Evolutionary conservation across 2,888 invertebrate genomes (phyloP).

Genomic region (Mimas tiliae): DNA sequence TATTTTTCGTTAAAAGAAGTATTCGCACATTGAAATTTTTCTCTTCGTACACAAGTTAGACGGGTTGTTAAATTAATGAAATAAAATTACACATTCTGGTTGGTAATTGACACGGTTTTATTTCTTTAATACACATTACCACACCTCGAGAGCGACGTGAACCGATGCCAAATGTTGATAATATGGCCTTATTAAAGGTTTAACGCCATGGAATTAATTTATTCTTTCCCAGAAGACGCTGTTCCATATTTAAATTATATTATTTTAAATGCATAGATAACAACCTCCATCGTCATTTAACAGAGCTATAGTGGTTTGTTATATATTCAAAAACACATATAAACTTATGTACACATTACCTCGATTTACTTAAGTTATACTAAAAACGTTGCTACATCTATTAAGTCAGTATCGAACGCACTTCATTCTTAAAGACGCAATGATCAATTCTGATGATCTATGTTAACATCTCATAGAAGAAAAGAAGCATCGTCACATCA

Average conservation of each 20-base stretch:
- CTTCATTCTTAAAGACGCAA: no score
- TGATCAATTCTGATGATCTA: no score
- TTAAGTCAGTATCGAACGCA: no score
- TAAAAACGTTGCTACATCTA: no score
- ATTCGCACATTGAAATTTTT: conserved; percentile 20
- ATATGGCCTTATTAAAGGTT: not conserved
- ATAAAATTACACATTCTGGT: conserved; percentile 45
- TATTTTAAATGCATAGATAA: not conserved
- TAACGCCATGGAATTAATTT: conserved; percentile 2
- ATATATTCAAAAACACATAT: no score
- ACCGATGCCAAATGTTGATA: conserved; percentile 23
- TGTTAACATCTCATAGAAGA: no score
- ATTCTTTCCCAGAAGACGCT: not conserved
- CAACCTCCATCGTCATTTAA: not conserved
- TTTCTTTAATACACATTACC: conserved; percentile 24
- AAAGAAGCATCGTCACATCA: no score
- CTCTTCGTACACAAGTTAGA: conserved; percentile 24
- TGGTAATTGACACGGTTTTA: conserved; percentile 47
- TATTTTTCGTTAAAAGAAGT: conserved; percentile 3
- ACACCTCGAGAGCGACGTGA: conserved; percentile 24
- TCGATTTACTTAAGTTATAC: no score
- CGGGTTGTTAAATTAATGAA: conserved; percentile 52
- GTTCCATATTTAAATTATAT: not conserved
- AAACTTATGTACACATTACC: no score
- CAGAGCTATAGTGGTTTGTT: no score